These are phyloP conservation scores for Microtus richardsoni DNA, from an alignment of 2,113 vertebrate species.

Conservation along the genomic window DNA sequence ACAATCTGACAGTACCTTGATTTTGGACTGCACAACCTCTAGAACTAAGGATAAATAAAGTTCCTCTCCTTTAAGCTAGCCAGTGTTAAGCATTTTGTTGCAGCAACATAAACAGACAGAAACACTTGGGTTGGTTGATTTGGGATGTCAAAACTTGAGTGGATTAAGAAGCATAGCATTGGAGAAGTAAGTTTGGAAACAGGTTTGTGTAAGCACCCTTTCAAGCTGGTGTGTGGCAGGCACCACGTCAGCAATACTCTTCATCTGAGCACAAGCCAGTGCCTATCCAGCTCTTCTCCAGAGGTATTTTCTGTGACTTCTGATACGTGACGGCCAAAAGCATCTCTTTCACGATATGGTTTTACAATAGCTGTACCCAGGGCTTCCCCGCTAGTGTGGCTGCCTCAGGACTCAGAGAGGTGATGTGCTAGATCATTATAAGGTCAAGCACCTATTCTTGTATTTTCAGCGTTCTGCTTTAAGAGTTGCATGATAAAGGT, in stretches of 20 bases:
- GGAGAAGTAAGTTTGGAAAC: conserved; percentile 33
- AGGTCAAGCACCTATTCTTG: background rate
- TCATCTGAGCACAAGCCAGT: conserved; percentile 34
- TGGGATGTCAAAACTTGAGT: background rate
- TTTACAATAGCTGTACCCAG: background rate
- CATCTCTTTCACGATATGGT: background rate
- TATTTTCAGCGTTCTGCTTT: background rate
- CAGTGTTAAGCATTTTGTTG: background rate
- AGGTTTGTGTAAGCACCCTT: conserved; percentile 5
- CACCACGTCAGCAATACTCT: conserved; percentile 17
- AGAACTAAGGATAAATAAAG: background rate
- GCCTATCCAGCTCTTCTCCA: background rate
- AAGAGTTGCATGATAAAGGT: background rate
- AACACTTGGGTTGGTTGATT: background rate
- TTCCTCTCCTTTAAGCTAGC: background rate
- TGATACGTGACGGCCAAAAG: conserved; percentile 10
- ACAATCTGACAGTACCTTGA: background rate
- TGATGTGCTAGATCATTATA: background rate
- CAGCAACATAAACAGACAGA: background rate
- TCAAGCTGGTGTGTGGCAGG: background rate
- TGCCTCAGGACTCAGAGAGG: background rate
- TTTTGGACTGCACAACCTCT: background rate
- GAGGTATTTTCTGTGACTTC: conserved; percentile 36
- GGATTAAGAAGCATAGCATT: background rate
- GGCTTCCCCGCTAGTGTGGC: background rate